Evolutionary conservation across 1,140 invertebrate species (phyloP).

Genomic region (Zaprionus lachaisei): DNA sequence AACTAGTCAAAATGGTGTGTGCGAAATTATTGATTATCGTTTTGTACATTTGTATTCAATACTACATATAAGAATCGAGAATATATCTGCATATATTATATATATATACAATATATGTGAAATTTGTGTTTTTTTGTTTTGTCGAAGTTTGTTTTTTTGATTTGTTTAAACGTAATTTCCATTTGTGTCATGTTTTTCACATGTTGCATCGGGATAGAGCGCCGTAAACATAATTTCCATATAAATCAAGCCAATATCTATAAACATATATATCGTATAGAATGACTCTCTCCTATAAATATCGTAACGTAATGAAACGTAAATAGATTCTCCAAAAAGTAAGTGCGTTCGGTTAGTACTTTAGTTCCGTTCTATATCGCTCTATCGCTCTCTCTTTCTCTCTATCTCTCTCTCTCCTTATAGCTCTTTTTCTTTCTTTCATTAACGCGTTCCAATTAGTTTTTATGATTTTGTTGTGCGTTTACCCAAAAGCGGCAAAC

Average conservation of each 20-base stretch:
- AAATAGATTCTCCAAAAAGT: slow-evolving; percentile 64
- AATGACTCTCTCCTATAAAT: slow-evolving; percentile 52
- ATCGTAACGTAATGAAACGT: slow-evolving; percentile 43
- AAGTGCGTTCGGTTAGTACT: slow-evolving; percentile 77
- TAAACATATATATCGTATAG: slow-evolving; percentile 51
- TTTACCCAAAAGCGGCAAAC: slow-evolving; percentile 44
- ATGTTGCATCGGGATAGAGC: slow-evolving; percentile 42
- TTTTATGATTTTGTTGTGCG: slow-evolving; percentile 54
- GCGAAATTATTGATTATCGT: slow-evolving; percentile 40
- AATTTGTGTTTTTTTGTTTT: slow-evolving; percentile 36
- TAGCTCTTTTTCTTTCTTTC: slow-evolving; percentile 30
- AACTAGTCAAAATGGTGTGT: slow-evolving; percentile 27
- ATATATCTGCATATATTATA: slow-evolving; percentile 27
- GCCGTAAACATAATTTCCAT: slow-evolving; percentile 40
- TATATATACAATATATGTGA: slow-evolving; percentile 16
- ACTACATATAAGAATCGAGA: slow-evolving; percentile 27
- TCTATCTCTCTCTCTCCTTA: not conserved
- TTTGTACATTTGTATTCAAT: slow-evolving; percentile 44
- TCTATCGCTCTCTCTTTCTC: slow-evolving; percentile 40
- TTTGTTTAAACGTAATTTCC: slow-evolving; percentile 50
- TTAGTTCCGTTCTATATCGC: slow-evolving; percentile 56
- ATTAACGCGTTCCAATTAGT: slow-evolving; percentile 62
- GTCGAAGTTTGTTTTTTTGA: slow-evolving; percentile 37
- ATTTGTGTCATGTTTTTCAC: slow-evolving; percentile 67
- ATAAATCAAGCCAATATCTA: slow-evolving; percentile 45